These are phyloP conservation scores for Proteles cristata DNA, from an alignment of 2,113 vertebrate species.

Conservation along the genomic window DNA sequence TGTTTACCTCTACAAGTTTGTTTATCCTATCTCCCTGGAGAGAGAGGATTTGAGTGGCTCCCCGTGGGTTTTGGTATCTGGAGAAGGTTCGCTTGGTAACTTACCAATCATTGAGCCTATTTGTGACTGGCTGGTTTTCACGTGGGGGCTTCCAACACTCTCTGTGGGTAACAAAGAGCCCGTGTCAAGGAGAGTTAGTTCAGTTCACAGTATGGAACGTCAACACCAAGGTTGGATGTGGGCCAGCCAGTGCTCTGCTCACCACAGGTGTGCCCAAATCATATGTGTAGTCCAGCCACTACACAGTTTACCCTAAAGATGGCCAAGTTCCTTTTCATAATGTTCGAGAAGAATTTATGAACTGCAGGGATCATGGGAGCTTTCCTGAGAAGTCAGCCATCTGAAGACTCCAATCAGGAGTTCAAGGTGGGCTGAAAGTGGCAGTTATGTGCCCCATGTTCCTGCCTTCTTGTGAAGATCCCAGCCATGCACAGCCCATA, in stretches of 20 bases:
- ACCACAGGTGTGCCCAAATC: background rate
- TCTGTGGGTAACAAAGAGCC: background rate
- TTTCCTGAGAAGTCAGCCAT: slow-evolving; percentile 39
- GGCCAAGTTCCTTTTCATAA: background rate
- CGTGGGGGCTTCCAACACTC: background rate
- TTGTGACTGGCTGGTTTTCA: background rate
- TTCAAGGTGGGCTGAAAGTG: background rate
- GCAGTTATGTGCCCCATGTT: background rate
- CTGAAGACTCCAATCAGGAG: background rate
- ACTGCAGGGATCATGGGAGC: background rate
- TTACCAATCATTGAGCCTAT: background rate
- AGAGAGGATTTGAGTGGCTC: background rate
- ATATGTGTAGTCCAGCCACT: background rate
- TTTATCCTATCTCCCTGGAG: slow-evolving; percentile 18
- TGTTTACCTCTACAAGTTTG: background rate
- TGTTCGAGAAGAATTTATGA: background rate
- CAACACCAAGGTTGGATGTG: background rate
- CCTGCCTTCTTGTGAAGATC: background rate
- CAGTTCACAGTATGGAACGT: background rate
- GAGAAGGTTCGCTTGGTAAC: background rate
- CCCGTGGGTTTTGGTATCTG: background rate
- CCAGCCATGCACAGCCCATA: background rate
- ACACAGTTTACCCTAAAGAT: background rate
- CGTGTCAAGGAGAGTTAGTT: background rate
- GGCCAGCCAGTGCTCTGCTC: background rate